phyloP scores from a whole-genome alignment of 2,113 vertebrate species.

The Gallinago paraguaiae region DNA sequence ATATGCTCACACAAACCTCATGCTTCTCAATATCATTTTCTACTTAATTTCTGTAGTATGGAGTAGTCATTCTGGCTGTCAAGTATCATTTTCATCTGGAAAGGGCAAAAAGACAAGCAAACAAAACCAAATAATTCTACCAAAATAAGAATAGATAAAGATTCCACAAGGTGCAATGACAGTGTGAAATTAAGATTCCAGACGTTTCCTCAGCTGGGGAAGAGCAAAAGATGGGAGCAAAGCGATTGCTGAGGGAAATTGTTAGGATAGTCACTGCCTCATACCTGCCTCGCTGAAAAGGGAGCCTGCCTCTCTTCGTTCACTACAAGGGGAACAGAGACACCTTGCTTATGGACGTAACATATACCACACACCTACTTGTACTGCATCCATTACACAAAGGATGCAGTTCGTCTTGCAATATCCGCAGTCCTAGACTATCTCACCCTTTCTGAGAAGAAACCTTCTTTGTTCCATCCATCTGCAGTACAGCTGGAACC shows the following conservation, averaged over 20 bases:
- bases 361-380: background rate
- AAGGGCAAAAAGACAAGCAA: background rate
- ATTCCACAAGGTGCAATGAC: rapidly evolving
- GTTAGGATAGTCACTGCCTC: background rate
- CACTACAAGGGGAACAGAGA: background rate
- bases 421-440: background rate
- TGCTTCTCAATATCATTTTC: background rate
- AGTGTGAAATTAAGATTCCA: background rate
- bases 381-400: background rate
- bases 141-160: background rate
- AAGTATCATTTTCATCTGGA: background rate
- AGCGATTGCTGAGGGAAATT: background rate
- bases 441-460: background rate
- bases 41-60: background rate
- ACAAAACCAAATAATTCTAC: background rate
- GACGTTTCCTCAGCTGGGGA: background rate
- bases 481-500: background rate
- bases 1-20: rapidly evolving
- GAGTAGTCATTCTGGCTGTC: background rate
- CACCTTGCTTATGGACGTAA: background rate
- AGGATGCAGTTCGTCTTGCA: background rate
- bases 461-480: background rate
- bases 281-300: background rate
- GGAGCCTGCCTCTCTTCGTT: background rate
- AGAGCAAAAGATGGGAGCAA: background rate